These are phyloP conservation scores for Helostoma temminkii DNA, from an alignment of 2,797 vertebrate genomes.

Conservation along the genomic window DNA sequence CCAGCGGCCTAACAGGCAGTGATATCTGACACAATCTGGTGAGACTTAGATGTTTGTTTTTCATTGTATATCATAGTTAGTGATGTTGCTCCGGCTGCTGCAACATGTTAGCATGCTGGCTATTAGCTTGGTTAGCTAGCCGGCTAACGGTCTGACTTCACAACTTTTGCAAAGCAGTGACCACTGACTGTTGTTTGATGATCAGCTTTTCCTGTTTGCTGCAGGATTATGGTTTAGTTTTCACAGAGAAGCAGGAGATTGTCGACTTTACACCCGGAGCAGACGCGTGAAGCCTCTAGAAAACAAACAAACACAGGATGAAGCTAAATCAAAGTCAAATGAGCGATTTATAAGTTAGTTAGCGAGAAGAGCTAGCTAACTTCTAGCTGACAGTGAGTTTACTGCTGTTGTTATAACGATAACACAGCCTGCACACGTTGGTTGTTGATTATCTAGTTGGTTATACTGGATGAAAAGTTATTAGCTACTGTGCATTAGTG, in stretches of 20 bases:
- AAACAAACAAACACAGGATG: constrained; percentile 10
- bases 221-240: constrained; percentile 13
- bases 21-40: constrained; percentile 50
- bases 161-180: constrained; percentile 11
- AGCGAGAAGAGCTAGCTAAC: not conserved
- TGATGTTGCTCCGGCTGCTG: constrained; percentile 4
- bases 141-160: constrained; percentile 8
- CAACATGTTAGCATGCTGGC: constrained; percentile 41
- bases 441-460: too few species aligned
- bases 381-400: too few species aligned
- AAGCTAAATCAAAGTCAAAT: not conserved
- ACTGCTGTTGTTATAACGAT: too few species aligned
- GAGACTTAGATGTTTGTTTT: not conserved
- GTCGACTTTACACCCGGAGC: not conserved
- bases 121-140: constrained; percentile 37
- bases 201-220: constrained; percentile 35
- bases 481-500: too few species aligned
- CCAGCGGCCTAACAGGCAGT: not conserved
- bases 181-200: constrained; percentile 3
- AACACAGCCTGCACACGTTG: not conserved
- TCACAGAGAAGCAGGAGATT: not conserved
- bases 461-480: too few species aligned
- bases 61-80: not conserved
- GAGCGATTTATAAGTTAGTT: not conserved
- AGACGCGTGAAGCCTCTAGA: not conserved